Evolutionary conservation across 2,113 vertebrate species (phyloP), one percentile per base, ranked within the genome.

Genomic region (Pungitius pungitius): DNA sequence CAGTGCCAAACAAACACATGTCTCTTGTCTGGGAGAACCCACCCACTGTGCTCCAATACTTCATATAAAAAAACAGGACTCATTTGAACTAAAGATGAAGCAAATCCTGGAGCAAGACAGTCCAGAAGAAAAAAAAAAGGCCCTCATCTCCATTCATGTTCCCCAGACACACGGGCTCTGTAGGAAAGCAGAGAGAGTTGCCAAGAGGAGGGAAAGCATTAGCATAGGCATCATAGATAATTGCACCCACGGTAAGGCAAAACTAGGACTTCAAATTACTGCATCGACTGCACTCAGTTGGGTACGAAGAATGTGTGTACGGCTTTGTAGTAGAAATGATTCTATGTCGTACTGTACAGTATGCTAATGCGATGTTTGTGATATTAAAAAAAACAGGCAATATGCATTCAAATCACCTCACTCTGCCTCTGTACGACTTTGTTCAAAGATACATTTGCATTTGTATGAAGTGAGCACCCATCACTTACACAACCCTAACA

Each of bases 1-100:
- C 87, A 71, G 59, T 85, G 89, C 85, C 88, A 90, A 86, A 90
- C 78, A 91, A 91, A 90, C 89, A 92, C 89, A 92, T 82, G 87
- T 88, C 88, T 92, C 79, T 84, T 85, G 87, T 91, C 87, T 61
- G 27, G 49, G 67, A 88, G 72, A 86, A 78, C 74, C 82, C 85
- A 86, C 85, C 86, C 87, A 87, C 85, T 88, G 57, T 77, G 83
- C 70, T 78, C 82, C 51, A 54, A 80, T 63, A 80, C 79, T 80
- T 75, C 45, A 71, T 70, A 64, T 69, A 73, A 59, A 75, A 84
- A 51, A 82, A 80, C 6, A 45, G 71, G 57, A 17, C 40, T 81
- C 49, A 79, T 84, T 82, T 86, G 75, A 89, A 73, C 71, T 80
- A 42, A 75, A 82, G 68, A 85, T 82, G 65, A 86, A 83, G 63